Evolutionary conservation across 92 coral and sea anemone species (phyloP).

Genomic region (Phenganax marumi): DNA sequence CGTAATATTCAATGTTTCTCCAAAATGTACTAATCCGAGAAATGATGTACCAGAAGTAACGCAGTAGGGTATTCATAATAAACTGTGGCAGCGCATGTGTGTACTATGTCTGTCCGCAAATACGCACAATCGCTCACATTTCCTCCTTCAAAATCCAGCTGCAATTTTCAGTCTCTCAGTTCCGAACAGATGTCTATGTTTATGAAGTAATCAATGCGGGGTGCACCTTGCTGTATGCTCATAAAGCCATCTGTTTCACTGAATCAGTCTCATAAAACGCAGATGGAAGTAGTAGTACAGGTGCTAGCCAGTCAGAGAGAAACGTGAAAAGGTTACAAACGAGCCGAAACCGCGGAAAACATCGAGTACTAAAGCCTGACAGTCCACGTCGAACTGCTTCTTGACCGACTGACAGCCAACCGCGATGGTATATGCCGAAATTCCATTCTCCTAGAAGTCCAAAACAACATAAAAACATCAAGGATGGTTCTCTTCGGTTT

Average conservation of each 20-base stretch:
- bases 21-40: too few relatives aligned
- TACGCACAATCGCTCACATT: constrained; percentile 16
- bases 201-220: constrained; percentile 44
- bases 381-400: not conserved
- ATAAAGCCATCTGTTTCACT: constrained; percentile 13
- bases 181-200: constrained; percentile 45
- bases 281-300: constrained; percentile 20
- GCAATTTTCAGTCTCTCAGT: constrained; percentile 18
- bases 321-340: not conserved
- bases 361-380: not conserved
- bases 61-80: not conserved
- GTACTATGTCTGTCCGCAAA: constrained; percentile 37
- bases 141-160: constrained; percentile 39
- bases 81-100: not conserved
- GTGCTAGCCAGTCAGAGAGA: not conserved
- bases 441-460: not conserved
- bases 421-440: not conserved
- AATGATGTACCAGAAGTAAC: too few relatives aligned
- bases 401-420: not conserved
- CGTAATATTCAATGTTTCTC: too few relatives aligned
- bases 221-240: constrained; percentile 30
- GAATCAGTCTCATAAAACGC: constrained; percentile 7
- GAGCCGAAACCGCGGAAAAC: too few relatives aligned
- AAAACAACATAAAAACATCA: not conserved
- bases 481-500: too few relatives aligned